Percentiles rank a stretch among this genome's conserved stretches.
These are phyloP conservation scores for Agrotis exclamationis DNA, from an alignment of 2,888 invertebrate species.

Conservation along the genomic window DNA sequence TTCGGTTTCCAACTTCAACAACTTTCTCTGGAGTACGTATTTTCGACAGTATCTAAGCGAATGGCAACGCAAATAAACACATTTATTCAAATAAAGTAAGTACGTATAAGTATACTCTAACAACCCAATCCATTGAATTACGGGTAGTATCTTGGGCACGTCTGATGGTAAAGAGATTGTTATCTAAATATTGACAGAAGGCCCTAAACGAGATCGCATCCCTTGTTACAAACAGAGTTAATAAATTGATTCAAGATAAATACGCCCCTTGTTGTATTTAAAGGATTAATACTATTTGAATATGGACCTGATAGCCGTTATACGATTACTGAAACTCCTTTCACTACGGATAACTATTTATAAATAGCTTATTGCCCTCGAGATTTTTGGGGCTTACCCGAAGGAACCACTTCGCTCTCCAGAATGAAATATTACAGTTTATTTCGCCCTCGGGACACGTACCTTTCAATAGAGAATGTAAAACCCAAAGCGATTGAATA, in stretches of 20 bases:
- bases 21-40: neutral
- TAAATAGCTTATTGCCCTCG: conserved; percentile 58
- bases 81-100: conserved; percentile 29
- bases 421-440: conserved; percentile 63
- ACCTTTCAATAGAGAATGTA: conserved; percentile 63
- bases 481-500: conserved; percentile 60
- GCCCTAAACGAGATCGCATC: conserved; percentile 76
- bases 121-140: conserved; percentile 52
- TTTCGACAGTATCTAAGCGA: conserved; percentile 10
- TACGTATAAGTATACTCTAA: conserved; percentile 39
- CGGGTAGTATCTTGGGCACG: conserved; percentile 49
- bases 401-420: conserved; percentile 51
- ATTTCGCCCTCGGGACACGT: conserved; percentile 55
- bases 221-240: conserved; percentile 69
- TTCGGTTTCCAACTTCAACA: neutral
- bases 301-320: conserved; percentile 49
- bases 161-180: conserved; percentile 69
- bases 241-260: conserved; percentile 78
- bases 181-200: conserved; percentile 80
- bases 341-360: conserved; percentile 54
- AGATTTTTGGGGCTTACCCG: conserved; percentile 62
- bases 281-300: conserved; percentile 65
- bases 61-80: conserved; percentile 31
- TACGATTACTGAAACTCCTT: conserved; percentile 47
- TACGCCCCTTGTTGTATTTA: conserved; percentile 67